These are phyloP conservation scores for Cyrtonyx montezumae DNA, from an alignment of 2,113 vertebrate species.

Conservation along the genomic window DNA sequence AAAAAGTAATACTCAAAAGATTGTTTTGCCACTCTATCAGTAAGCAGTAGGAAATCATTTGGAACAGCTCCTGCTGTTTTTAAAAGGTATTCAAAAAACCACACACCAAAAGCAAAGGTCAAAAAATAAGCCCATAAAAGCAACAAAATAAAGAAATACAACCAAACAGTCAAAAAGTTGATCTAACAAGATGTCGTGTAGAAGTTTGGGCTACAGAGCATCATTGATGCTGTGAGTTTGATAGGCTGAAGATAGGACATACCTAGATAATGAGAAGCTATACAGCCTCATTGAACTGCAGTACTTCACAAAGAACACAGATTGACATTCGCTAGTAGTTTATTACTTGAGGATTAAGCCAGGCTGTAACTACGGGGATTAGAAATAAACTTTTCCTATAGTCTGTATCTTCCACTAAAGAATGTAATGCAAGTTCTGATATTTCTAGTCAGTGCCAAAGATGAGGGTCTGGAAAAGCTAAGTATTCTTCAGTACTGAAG, in stretches of 20 bases:
- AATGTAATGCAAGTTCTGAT: not conserved
- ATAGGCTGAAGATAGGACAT: not conserved
- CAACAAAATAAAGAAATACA: not conserved
- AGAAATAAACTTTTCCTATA: not conserved
- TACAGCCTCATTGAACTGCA: not conserved
- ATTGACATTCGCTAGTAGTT: not conserved
- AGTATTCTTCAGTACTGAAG: not conserved
- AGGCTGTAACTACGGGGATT: not conserved
- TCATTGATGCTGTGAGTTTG: not conserved
- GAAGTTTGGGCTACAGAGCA: not conserved
- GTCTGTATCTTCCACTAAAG: not conserved
- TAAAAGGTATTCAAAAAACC: slow-evolving; percentile 7
- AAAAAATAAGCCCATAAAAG: not conserved
- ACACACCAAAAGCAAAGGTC: not conserved
- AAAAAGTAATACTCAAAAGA: slow-evolving; percentile 15
- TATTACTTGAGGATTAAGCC: not conserved
- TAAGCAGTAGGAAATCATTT: slow-evolving; percentile 27
- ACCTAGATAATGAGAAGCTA: not conserved
- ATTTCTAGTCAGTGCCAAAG: not conserved
- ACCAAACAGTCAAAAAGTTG: not conserved
- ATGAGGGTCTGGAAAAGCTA: not conserved
- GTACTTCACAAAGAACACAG: not conserved
- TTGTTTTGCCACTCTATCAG: not conserved
- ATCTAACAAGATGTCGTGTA: not conserved
- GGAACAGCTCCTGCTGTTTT: slow-evolving; percentile 47